Evolutionary conservation across 2,797 vertebrate genomes (phyloP), one percentile per base, ranked within the genome.

Genomic region (Parauchenoglanis ngamensis): DNA sequence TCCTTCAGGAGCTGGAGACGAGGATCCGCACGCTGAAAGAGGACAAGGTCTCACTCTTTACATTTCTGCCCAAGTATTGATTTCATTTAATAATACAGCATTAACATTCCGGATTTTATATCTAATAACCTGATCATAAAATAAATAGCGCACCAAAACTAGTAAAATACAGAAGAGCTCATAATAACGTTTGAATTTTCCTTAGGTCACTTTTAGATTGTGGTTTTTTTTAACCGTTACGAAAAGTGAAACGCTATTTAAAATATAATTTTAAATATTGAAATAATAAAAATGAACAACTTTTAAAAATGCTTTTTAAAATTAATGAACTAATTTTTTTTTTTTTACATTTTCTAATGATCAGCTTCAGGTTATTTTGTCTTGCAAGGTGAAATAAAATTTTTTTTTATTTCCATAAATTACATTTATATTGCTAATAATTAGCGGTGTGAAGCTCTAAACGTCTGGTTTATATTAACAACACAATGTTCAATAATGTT

Each of bases 1-100:
- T 98, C 91, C 95, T 99, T 19, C 98, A 99, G 94, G 98, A 99
- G 86, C 94, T 99, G 72, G 98, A 99, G 93, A 95, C 97, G 92
- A 97, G 93, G 88, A 97, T 99, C 92, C 96, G 97, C 88, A 96
- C 96, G 67, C 95, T 99, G 82, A 99, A 99, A 90, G 98, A 98
- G 89, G 99, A 99, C 90, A 99, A 99, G 96, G 98, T 99, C 93
- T 83, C 59, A 7, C 17, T 28, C 73, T 52, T 52, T 52, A 54
- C 54, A 59, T 61, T 61, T 13, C 54, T 31, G 6, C 44, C 72
- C 46, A 15, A n/a, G 44, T 15, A 13, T n/a, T 52, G 25, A 75
- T 75, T 75, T 49, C 15, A 19, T n/a, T 54, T 40, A 77, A 28
- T 77, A 77, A 40, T 15, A 10, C 56, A 40, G 54, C 77, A 13